Base-by-base conservation (phyloP, 2,797 vertebrate species). In the Alcedo quadribrachys region DNA sequence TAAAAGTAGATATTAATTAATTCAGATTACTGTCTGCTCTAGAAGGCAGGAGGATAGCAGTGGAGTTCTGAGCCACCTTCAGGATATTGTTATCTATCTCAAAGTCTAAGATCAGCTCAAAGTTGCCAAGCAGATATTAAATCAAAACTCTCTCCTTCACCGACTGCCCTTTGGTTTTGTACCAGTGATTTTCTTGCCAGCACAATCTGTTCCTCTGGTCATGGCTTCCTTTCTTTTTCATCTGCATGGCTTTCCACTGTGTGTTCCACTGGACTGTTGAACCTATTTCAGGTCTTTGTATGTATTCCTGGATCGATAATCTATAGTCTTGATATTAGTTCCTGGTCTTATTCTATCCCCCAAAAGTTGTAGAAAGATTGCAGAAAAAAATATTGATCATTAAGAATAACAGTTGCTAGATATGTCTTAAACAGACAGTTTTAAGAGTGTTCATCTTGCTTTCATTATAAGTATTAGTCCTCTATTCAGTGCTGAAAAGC, bases 1-100 rank as follows among this genome's bases (percentile, higher is more conserved):
- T 97, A 96, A 96, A 97, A 96, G 81, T 76, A 96, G 91, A 57
- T 84, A 92, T 88, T 97, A 97, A 97, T 97, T 97, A 96, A 96
- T 96, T 97, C 92, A 87, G 77, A 95, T 93, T 90, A 89, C 71
- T 75, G 53, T 79, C 84, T 94, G 74, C 92, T 91, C 65, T 61
- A 78, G 85, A 80, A 86, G 63, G 68, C 28, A 88, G 57, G 40
- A 89, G 69, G 57, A 84, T 73, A 94, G 53, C 43, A 78, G 50
- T 61, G 48, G 5, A n/a, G 8, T 79, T 82, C 51, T 43, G 22
- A 83, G 25, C 25, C 32, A 78, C 54, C 18, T 73, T 66, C 22
- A 42, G 51, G 22, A 16, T 43, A 30, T 54, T 85, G 21, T 46
- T 85, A 57, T 50, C 61, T 94, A 32, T 80, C 42, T 94, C 35